Evolutionary conservation across 2,888 invertebrate species (phyloP).

Genomic region (Brenthis daphne): DNA sequence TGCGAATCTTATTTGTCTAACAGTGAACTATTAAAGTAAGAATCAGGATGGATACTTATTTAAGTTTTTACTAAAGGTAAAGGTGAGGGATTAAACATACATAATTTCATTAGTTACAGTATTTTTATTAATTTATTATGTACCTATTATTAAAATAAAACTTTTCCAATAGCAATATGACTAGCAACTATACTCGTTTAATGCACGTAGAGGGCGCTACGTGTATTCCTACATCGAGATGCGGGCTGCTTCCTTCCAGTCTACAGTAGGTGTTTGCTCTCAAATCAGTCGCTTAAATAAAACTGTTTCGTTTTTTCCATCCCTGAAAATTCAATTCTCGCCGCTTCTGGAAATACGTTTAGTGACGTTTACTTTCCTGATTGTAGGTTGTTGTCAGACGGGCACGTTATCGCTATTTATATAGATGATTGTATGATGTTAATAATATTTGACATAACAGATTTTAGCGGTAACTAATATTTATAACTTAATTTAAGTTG

Average conservation of each 20-base stretch:
- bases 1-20: slow-evolving; percentile 17
- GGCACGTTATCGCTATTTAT: slow-evolving; percentile 27
- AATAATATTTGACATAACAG: not conserved
- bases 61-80: no score
- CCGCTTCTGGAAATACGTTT: slow-evolving; percentile 60
- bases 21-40: slow-evolving; percentile 6
- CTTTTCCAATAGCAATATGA: no score
- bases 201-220: slow-evolving; percentile 13
- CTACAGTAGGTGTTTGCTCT: slow-evolving; percentile 68
- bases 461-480: no score
- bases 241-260: slow-evolving; percentile 54
- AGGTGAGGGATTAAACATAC: not conserved
- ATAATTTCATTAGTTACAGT: not conserved
- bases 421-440: slow-evolving; percentile 12
- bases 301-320: slow-evolving; percentile 67
- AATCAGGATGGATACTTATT: not conserved
- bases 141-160: not conserved
- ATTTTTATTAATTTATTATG: not conserved
- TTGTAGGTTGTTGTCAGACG: slow-evolving; percentile 42
- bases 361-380: slow-evolving; percentile 60
- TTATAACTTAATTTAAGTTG: no score
- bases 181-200: slow-evolving; percentile 6
- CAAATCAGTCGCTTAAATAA: slow-evolving; percentile 77
- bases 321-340: slow-evolving; percentile 66
- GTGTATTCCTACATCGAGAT: slow-evolving; percentile 54